These are phyloP conservation scores for Dasysyrphus albostriatus DNA, from an alignment of 2,888 invertebrate genomes.

Conservation along the genomic window DNA sequence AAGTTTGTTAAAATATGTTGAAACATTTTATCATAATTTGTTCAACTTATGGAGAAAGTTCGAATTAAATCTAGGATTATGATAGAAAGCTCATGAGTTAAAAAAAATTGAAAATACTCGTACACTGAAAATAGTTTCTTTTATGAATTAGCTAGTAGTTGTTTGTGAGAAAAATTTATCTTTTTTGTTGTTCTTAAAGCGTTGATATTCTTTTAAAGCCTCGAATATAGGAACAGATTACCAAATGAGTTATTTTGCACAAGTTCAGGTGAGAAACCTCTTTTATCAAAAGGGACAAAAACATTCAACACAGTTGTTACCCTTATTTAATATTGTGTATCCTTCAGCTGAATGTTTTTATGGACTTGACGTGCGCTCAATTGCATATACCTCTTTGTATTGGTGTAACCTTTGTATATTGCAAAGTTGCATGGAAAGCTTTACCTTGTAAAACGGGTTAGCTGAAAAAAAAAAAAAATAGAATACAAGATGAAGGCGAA, in stretches of 20 bases:
- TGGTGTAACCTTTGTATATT: neutral
- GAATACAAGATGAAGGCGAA: neutral
- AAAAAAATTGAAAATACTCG: too few relatives aligned
- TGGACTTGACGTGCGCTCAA: conserved; percentile 57
- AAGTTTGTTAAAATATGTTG: neutral
- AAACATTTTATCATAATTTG: neutral
- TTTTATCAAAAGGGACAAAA: neutral
- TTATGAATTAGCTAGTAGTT: too few relatives aligned
- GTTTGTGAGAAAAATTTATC: too few relatives aligned
- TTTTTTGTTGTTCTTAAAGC: too few relatives aligned
- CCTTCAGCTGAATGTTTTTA: conserved; percentile 45
- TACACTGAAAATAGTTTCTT: too few relatives aligned
- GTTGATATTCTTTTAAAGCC: too few relatives aligned
- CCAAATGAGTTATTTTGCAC: too few relatives aligned
- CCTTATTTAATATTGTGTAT: conserved; percentile 16
- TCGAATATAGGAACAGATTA: too few relatives aligned
- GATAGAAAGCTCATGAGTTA: too few relatives aligned
- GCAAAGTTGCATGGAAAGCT: conserved; percentile 21
- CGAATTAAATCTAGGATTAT: too few relatives aligned
- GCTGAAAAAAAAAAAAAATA: neutral
- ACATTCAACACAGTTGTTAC: neutral
- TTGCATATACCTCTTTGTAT: conserved; percentile 34
- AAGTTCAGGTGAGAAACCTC: neutral
- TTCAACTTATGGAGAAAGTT: neutral
- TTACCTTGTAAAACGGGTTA: conserved; percentile 1